Evolutionary conservation across 2,797 vertebrate species (phyloP).

Genomic region (Squalus acanthias): DNA sequence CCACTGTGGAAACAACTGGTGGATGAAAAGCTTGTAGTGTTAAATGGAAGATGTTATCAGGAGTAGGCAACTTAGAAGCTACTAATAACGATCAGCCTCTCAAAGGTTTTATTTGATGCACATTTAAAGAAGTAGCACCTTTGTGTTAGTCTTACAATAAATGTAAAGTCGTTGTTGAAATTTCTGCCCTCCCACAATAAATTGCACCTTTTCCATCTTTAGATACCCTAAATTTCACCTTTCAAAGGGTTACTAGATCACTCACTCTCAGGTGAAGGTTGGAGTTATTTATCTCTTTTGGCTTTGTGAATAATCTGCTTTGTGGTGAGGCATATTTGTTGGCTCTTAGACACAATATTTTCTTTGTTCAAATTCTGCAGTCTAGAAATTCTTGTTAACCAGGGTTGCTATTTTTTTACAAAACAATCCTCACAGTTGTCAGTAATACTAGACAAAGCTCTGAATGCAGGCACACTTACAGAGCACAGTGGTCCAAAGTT

Average conservation of each 20-base stretch:
- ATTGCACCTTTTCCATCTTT: neutral
- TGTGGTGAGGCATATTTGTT: too few relatives aligned
- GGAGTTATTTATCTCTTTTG: neutral
- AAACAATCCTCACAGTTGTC: neutral
- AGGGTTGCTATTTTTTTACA: neutral
- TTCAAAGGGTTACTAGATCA: neutral
- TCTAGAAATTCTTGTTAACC: neutral
- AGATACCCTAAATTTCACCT: neutral
- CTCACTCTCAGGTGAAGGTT: neutral
- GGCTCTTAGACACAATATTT: neutral
- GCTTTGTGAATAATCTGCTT: too few relatives aligned
- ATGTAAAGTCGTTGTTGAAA: neutral
- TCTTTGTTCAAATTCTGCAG: neutral
- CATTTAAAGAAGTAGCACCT: neutral
- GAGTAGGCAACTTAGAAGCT: neutral
- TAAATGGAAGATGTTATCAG: constrained; percentile 11
- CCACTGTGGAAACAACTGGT: neutral
- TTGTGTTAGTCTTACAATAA: neutral
- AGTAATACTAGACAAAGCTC: neutral
- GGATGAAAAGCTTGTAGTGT: neutral
- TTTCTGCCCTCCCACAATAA: neutral
- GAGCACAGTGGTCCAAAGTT: neutral
- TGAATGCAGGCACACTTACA: neutral
- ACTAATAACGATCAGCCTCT: neutral
- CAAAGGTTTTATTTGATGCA: neutral